Evolutionary conservation across 1,140 invertebrate species (phyloP).

Genomic region (Berghia stephanieae): DNA sequence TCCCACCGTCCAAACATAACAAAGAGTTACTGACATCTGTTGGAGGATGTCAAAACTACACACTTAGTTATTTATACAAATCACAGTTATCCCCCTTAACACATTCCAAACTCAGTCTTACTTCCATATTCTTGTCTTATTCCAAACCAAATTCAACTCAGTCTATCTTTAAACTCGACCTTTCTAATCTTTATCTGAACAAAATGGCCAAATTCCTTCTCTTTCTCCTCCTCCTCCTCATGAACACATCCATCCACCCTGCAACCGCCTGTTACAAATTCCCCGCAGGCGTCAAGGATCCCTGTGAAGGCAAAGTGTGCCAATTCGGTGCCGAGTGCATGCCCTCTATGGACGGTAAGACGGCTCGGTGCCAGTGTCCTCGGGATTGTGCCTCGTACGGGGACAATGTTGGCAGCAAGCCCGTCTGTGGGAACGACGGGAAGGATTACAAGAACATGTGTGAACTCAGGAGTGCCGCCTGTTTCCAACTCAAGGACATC

Average conservation of each 20-base stretch:
- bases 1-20: too few species aligned
- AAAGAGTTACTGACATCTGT: too few species aligned
- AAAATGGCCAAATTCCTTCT: too few species aligned
- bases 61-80: too few species aligned
- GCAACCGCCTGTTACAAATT: constrained; percentile 68
- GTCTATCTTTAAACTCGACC: too few species aligned
- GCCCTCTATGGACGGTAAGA: constrained; percentile 78
- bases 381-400: constrained; percentile 82
- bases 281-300: constrained; percentile 78
- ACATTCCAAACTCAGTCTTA: too few species aligned
- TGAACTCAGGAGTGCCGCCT: constrained; percentile 82
- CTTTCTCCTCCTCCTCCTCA: constrained; percentile 13
- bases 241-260: constrained; percentile 20
- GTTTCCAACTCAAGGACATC: constrained; percentile 78
- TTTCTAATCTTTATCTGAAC: too few species aligned
- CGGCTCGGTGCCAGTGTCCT: constrained; percentile 79
- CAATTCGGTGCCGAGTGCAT: constrained; percentile 80
- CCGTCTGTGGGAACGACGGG: constrained; percentile 88
- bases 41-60: too few species aligned
- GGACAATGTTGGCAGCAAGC: constrained; percentile 80
- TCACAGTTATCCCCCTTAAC: too few species aligned
- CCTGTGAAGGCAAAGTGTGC: constrained; percentile 79
- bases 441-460: constrained; percentile 86
- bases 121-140: too few species aligned
- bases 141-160: too few species aligned